phyloP scores from a whole-genome alignment of 2,113 vertebrate species.

The Erpornis zantholeuca region DNA sequence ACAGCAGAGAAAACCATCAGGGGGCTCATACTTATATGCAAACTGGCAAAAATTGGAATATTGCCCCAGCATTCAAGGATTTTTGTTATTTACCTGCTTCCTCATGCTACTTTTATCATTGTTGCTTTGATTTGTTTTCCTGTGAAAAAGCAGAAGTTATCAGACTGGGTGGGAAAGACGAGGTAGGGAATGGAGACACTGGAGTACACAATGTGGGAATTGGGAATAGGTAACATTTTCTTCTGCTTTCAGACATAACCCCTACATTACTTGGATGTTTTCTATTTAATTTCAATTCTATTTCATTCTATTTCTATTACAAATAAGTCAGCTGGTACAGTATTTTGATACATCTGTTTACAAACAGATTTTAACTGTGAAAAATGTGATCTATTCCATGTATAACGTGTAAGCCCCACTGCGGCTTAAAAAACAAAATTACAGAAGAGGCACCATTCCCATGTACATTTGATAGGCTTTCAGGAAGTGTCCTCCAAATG shows the following conservation, averaged over 20 bases:
- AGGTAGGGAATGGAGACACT: not conserved
- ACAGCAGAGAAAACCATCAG: not conserved
- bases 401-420: not conserved
- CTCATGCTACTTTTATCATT: not conserved
- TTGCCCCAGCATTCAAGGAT: not conserved
- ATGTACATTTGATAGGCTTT: not conserved
- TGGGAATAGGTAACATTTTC: not conserved
- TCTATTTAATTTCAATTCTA: not conserved
- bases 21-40: not conserved
- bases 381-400: not conserved
- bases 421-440: not conserved
- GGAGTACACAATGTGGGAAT: not conserved
- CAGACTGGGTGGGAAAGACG: not conserved
- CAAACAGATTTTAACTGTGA: conserved; percentile 15
- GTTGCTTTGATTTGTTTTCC: not conserved
- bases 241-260: not conserved
- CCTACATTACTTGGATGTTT: not conserved
- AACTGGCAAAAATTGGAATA: not conserved
- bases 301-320: not conserved
- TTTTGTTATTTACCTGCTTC: not conserved
- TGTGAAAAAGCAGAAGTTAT: not conserved
- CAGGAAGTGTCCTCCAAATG: not conserved
- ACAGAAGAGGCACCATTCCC: not conserved
- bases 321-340: not conserved
- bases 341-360: not conserved